Percentiles rank a stretch among this genome's conserved stretches.
Conservation (phyloP, 2,888 invertebrate species). For the Drosophila algonquin region DNA sequence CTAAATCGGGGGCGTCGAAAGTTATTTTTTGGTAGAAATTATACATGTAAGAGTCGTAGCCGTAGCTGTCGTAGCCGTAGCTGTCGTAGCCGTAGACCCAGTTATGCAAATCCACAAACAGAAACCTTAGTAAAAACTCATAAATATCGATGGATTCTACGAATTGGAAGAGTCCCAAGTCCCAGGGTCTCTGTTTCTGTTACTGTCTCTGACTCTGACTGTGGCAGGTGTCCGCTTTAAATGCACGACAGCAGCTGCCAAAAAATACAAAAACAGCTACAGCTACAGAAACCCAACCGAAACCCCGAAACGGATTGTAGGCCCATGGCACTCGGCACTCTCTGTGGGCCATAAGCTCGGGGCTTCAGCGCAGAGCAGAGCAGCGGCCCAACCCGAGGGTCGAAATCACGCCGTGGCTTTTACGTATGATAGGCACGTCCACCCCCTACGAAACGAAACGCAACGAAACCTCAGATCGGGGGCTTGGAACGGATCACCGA, state of each 20-base stretch:
- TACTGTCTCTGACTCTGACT: not conserved
- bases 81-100: constrained; percentile 71
- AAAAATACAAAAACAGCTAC: constrained; percentile 32
- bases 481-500: constrained; percentile 51
- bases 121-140: constrained; percentile 60
- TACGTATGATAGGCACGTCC: constrained; percentile 55
- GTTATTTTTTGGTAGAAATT: constrained; percentile 65
- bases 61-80: constrained; percentile 67
- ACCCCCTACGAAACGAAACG: constrained; percentile 4
- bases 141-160: constrained; percentile 77
- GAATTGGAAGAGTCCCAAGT: constrained; percentile 52
- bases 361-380: not conserved
- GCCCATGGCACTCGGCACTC: constrained; percentile 16
- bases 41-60: constrained; percentile 70
- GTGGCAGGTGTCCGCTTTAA: constrained; percentile 69
- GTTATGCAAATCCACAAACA: constrained; percentile 79
- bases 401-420: not conserved
- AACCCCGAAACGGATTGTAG: constrained; percentile 31
- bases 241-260: constrained; percentile 71
- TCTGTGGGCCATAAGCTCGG: not conserved
- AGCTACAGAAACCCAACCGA: constrained; percentile 14
- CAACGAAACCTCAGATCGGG: not conserved
- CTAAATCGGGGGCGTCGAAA: constrained; percentile 56
- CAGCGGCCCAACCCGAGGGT: constrained; percentile 34
- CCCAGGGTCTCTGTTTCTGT: constrained; percentile 32